phyloP scores from a whole-genome alignment of 2,888 invertebrate species.

The Tetanocera ferruginea region DNA sequence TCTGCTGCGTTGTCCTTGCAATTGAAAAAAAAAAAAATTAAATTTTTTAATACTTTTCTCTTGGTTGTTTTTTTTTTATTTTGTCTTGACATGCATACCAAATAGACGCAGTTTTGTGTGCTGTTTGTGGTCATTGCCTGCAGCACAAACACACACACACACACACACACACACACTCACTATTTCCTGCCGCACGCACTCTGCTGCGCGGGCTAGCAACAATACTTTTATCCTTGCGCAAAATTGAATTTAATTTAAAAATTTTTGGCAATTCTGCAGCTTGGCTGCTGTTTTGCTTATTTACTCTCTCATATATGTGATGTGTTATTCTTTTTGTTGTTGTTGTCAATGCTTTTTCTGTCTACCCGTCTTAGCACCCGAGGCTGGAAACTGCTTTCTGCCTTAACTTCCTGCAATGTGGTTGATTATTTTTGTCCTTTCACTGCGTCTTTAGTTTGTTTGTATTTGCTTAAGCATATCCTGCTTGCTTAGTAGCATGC shows the following conservation, averaged over 20 bases:
- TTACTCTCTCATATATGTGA: neutral
- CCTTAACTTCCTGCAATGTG: neutral
- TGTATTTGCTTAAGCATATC: slow-evolving; percentile 12
- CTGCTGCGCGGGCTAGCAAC: neutral
- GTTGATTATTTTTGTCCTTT: neutral
- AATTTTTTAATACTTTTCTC: slow-evolving; percentile 1
- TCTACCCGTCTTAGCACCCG: neutral
- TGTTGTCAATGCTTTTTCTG: neutral
- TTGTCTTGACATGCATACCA: slow-evolving; percentile 5
- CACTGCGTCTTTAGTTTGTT: neutral
- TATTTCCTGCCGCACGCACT: neutral
- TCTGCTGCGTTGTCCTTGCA: neutral
- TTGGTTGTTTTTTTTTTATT: neutral
- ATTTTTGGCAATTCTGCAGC: slow-evolving; percentile 5
- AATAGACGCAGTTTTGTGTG: slow-evolving; percentile 24
- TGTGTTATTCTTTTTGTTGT: neutral
- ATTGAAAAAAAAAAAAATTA: neutral
- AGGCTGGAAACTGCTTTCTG: neutral
- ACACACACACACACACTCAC: neutral
- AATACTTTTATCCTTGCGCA: neutral
- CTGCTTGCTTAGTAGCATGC: neutral
- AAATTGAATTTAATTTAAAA: neutral
- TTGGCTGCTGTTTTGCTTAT: neutral
- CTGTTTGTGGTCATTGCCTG: slow-evolving; percentile 31
- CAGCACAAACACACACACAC: neutral